A percentile compares a stretch with the other conserved stretches of the same genome.
Evolutionary conservation across 2,113 vertebrate genomes (phyloP).

Genomic region (Sclerurus mexicanus): DNA sequence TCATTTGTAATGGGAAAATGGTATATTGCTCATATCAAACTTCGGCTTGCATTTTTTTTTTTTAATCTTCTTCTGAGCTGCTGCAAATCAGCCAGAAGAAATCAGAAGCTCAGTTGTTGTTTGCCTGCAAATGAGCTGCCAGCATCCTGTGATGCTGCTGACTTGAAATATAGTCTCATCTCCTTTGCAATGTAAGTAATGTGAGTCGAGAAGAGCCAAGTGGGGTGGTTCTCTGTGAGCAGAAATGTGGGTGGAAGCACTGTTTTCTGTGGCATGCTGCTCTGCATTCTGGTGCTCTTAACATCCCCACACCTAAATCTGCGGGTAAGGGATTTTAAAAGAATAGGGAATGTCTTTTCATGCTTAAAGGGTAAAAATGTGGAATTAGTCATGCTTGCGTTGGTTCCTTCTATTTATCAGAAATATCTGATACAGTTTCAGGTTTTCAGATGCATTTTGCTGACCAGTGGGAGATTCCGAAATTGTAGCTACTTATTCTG

Average conservation of each 20-base stretch:
- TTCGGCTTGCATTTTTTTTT: background rate
- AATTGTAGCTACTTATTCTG: background rate
- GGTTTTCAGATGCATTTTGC: background rate
- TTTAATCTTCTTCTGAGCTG: background rate
- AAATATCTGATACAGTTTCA: background rate
- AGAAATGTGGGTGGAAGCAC: background rate
- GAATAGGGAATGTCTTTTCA: background rate
- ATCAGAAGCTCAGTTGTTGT: background rate
- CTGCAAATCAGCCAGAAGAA: constrained; percentile 14
- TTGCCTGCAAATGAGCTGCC: constrained; percentile 22
- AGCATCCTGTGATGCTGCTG: background rate
- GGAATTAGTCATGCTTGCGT: background rate
- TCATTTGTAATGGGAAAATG: background rate
- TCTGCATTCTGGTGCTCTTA: background rate
- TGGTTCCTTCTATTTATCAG: background rate
- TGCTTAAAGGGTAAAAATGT: background rate
- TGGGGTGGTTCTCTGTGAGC: background rate
- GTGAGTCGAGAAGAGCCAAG: background rate
- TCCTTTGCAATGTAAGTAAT: background rate
- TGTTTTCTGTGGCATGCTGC: background rate
- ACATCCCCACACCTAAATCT: background rate
- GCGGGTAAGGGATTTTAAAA: background rate
- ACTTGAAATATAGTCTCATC: background rate
- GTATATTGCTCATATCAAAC: background rate
- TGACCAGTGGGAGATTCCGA: background rate